Evolutionary conservation across 92 coral and sea anemone genomes (phyloP).

Genomic region (Plumapathes pennacea): DNA sequence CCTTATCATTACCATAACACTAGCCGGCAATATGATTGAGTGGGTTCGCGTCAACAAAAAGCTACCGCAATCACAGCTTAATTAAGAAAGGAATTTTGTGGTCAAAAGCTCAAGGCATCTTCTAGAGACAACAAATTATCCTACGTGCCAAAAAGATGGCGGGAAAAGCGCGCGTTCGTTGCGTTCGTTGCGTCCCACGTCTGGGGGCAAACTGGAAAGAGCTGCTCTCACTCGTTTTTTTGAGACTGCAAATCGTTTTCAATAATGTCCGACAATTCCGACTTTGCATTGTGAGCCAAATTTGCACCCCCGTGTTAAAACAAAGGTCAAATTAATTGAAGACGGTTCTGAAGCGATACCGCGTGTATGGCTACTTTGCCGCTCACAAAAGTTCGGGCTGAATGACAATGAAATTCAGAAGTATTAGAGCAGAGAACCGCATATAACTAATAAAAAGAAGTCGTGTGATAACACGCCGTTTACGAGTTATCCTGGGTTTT

Average conservation of each 20-base stretch:
- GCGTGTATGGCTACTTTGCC: too few species aligned
- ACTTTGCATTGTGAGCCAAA: conserved; percentile 55
- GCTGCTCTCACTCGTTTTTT: neutral
- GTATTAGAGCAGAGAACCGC: too few species aligned
- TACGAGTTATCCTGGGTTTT: too few species aligned
- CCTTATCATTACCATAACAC: conserved; percentile 69
- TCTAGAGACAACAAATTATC: neutral
- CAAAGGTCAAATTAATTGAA: conserved; percentile 73
- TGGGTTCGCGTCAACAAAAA: conserved; percentile 59
- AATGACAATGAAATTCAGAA: too few species aligned
- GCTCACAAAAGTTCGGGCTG: too few species aligned
- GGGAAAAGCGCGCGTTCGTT: too few species aligned
- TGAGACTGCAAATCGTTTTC: conserved; percentile 32
- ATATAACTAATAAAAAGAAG: too few species aligned
- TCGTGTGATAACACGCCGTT: too few species aligned
- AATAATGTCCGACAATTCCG: conserved; percentile 58
- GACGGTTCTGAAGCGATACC: conserved; percentile 6
- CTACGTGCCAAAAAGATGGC: too few species aligned
- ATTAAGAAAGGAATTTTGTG: conserved; percentile 51
- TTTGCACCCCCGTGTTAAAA: conserved; percentile 86
- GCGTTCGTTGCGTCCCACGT: neutral
- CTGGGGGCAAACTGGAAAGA: neutral
- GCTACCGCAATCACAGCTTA: conserved; percentile 44
- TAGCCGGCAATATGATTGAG: conserved; percentile 53
- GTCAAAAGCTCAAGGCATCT: conserved; percentile 15